Base-by-base conservation (phyloP, 2,888 invertebrate genomes). In the Drosophila acutilabella region DNA sequence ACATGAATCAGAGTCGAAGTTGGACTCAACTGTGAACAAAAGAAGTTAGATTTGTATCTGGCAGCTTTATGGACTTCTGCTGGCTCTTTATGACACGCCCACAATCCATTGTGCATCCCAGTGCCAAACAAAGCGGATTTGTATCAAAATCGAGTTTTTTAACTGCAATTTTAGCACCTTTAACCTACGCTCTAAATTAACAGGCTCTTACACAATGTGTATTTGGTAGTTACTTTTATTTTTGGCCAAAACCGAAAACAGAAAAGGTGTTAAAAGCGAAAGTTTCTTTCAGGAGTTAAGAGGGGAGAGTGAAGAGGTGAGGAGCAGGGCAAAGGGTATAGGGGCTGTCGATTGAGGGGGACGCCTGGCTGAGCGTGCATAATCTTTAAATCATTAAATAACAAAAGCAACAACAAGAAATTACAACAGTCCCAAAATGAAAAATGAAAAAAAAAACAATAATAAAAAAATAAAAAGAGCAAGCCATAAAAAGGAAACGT, bases 381-480 rank as follows among this genome's bases (percentile, higher is more conserved):
- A 82, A 82, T 87, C 82, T 88, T 81, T 75, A 85, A 83, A 88
- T 82, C 88, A 82, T 85, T 85, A 84, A 88, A 84, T 85, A 84
- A 88, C 82, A 82, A 72, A 68, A 80, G 66, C 59, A 64, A 69
- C 30, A 30, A 57, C 59, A 64, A 73, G 58, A 73, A 65, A 69
- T 67, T 73, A 67, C 62, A 67, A 60, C 66, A 66, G 61, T 38
- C 64, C 53, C 50, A 30, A 78, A 72, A 76, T 72, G 77, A 81
- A 76, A 74, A 84, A 78, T 65, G 67, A 74, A 70, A 79, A 71
- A 59, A 62, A 65, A 61, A 53, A 16, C 53, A 70, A 54, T 33
- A 60, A 64, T 64, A 62, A 61, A 64, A 65, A 70, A 73, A 64
- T 47, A 65, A 61, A 72, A 65, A 66, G 71, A 62, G 42, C 59